Conservation (phyloP, 2,888 invertebrate species). For the Subacronicta megacephala region DNA sequence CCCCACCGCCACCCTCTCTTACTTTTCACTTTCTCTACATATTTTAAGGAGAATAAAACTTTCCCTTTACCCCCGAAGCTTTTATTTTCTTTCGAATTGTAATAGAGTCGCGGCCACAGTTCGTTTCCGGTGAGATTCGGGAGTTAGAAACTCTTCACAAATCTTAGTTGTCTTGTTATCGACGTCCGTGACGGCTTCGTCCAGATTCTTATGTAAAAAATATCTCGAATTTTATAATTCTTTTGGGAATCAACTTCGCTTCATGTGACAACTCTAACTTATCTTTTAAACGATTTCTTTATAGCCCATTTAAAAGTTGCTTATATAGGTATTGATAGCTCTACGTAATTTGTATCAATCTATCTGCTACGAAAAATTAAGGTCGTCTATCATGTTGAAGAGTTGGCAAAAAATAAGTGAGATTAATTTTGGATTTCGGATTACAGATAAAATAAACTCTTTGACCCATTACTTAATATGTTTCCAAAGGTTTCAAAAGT, state of each 20-base stretch:
- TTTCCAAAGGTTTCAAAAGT: too few species aligned
- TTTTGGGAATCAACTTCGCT: conserved; percentile 71
- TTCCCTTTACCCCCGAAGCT: conserved; percentile 80
- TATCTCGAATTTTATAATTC: conserved; percentile 71
- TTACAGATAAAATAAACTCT: background rate
- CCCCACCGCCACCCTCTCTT: conserved; percentile 76
- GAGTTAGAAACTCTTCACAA: conserved; percentile 64
- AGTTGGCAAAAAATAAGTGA: conserved; percentile 16
- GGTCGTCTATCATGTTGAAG: conserved; percentile 23
- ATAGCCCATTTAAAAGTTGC: conserved; percentile 57
- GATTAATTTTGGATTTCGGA: conserved; percentile 14
- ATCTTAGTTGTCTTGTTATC: conserved; percentile 80
- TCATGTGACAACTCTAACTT: conserved; percentile 58
- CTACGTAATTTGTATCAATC: conserved; percentile 48
- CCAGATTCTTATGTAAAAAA: conserved; percentile 73
- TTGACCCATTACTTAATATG: too few species aligned
- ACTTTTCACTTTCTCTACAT: conserved; percentile 90
- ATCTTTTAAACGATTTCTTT: conserved; percentile 62
- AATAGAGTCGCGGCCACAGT: conserved; percentile 73
- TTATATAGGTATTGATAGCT: conserved; percentile 30
- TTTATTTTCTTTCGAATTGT: conserved; percentile 81
- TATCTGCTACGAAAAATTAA: conserved; percentile 34
- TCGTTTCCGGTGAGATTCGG: conserved; percentile 67
- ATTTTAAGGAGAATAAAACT: conserved; percentile 89
- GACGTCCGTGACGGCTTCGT: conserved; percentile 66